phyloP scores from a whole-genome alignment of 2,113 vertebrate genomes.

The Datnioides undecimradiatus region DNA sequence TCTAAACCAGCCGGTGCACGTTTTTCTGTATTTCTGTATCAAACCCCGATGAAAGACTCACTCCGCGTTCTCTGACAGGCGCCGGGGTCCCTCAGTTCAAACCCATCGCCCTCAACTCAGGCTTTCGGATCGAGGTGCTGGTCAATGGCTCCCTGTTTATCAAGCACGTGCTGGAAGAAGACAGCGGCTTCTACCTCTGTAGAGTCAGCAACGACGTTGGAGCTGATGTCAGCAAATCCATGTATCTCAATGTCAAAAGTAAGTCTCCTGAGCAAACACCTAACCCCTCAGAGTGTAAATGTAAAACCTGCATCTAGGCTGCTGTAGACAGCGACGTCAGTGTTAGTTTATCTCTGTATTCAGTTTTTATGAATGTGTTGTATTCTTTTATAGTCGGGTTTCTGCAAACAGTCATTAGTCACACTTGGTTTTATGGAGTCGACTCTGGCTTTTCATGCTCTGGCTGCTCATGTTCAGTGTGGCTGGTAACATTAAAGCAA shows the following conservation, averaged over 20 bases:
- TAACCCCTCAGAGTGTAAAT: not conserved
- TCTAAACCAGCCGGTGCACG: not conserved
- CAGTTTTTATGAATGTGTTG: not conserved
- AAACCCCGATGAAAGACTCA: not conserved
- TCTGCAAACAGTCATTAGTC: not conserved
- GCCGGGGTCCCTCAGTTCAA: constrained; percentile 98
- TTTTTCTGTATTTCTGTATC: not conserved
- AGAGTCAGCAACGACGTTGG: constrained; percentile 99
- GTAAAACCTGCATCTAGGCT: not conserved
- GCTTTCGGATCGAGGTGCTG: constrained; percentile 93
- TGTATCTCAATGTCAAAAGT: constrained; percentile 99
- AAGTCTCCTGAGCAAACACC: constrained; percentile 79
- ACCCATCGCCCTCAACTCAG: constrained; percentile 92
- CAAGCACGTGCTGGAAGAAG: constrained; percentile 97
- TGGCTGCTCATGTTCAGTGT: not conserved
- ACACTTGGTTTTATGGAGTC: not conserved
- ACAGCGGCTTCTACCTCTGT: constrained; percentile 99
- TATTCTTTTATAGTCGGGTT: not conserved
- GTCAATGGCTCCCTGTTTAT: constrained; percentile 96
- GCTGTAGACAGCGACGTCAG: not conserved
- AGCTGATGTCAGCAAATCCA: constrained; percentile 99
- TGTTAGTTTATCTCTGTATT: not conserved
- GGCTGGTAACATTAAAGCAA: constrained; percentile 19
- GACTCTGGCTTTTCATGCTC: not conserved
- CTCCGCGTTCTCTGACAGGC: constrained; percentile 78